Base-by-base conservation (phyloP, 2,888 invertebrate species). In the Hypolimnas misippus region DNA sequence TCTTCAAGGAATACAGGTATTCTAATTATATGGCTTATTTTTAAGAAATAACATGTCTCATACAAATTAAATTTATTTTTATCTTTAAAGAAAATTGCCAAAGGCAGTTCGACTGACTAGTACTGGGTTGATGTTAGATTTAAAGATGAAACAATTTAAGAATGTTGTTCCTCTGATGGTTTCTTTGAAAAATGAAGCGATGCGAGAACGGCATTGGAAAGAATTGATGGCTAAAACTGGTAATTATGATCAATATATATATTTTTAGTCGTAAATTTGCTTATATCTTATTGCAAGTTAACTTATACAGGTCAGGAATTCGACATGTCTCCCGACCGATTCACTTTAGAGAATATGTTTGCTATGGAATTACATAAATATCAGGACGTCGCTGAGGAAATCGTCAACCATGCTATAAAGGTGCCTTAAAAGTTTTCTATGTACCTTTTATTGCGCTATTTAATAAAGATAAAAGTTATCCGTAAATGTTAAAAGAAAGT, bases 271-370 rank as follows among this genome's bases (percentile, higher is more conserved):
- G n/a, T n/a, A n/a, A n/a, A n/a, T n/a, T n/a, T n/a, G n/a, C n/a
- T n/a, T n/a, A n/a, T n/a, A n/a, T n/a, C n/a, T n/a, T n/a, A n/a
- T n/a, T n/a, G n/a, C n/a, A n/a, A 51, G 10, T 10, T 8, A 19
- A 31, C 17, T 38, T 40, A 40, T 56, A 51, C 50, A 93, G 94
- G 93, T 12, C 93, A 95, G 74, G 90, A 93, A 66, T 98, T 98
- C 80, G 97, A 98, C 76, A 97, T 98, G 96, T 93, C 96, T 1
- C 95, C 97, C 2, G 96, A 97, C 17, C 94, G 96, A n/a, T 98
- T 98, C 74, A 98, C 98, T 0, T 87, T 98, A 65, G 97, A 97
- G 64, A 97, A 98, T 78, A 96, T 98, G 95, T 98, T 98, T 79
- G 94, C 96, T 1, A 98, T 98, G 98, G 96, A 98, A 76, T 86